phyloP scores from a whole-genome alignment of 2,888 invertebrate genomes.

The Ormyrus thymus region DNA sequence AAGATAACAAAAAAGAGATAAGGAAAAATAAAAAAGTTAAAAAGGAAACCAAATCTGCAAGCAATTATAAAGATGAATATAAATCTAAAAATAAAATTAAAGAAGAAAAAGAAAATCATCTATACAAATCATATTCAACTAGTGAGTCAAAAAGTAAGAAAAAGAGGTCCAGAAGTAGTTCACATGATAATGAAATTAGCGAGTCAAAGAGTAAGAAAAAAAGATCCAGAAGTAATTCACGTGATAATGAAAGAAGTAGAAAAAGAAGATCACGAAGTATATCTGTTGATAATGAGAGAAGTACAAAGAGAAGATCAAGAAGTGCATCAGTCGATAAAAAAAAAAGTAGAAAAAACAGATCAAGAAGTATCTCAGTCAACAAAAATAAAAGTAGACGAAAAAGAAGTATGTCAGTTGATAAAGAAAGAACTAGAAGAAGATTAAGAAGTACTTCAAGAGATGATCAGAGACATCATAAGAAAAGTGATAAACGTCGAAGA shows the following conservation, averaged over 20 bases:
- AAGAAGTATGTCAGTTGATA: too few species aligned
- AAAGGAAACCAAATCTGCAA: constrained; percentile 56
- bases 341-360: too few species aligned
- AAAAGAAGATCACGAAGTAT: too few species aligned
- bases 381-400: too few species aligned
- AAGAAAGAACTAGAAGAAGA: constrained; percentile 36
- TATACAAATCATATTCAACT: constrained; percentile 57
- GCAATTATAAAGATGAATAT: constrained; percentile 63
- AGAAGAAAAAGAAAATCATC: constrained; percentile 68
- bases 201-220: constrained; percentile 55
- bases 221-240: too few species aligned
- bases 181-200: not conserved
- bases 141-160: constrained; percentile 53
- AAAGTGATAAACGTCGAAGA: constrained; percentile 55
- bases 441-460: constrained; percentile 57
- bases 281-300: too few species aligned
- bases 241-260: constrained; percentile 1
- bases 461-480: constrained; percentile 53
- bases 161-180: not conserved
- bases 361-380: too few species aligned
- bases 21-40: constrained; percentile 53
- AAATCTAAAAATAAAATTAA: constrained; percentile 57
- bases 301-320: too few species aligned
- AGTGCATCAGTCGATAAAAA: too few species aligned
- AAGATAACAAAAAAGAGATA: constrained; percentile 56